These are phyloP conservation scores for Helarctos malayanus DNA, from an alignment of 2,797 vertebrate species.

Conservation along the genomic window DNA sequence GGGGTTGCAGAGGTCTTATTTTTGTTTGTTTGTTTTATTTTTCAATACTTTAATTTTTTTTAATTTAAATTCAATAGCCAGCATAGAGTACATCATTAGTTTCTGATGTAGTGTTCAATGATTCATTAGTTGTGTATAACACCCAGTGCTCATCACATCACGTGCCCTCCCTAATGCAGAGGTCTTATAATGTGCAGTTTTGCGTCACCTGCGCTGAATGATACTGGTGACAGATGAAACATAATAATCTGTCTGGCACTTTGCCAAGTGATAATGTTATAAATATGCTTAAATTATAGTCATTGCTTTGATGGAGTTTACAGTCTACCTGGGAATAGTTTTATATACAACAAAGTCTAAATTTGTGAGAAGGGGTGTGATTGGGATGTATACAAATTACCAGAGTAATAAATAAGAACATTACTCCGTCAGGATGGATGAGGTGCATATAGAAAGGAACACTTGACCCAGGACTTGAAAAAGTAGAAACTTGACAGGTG, in stretches of 20 bases:
- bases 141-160: background rate
- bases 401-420: background rate
- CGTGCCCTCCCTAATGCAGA: background rate
- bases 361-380: background rate
- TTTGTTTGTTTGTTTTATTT: background rate
- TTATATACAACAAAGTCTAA: background rate
- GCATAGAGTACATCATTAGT: background rate
- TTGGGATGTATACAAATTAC: background rate
- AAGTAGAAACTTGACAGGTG: background rate
- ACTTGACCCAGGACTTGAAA: background rate
- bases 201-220: background rate
- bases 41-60: background rate
- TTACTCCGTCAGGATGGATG: background rate
- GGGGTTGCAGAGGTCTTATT: background rate
- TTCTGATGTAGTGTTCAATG: background rate
- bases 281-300: background rate
- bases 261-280: background rate
- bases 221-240: background rate
- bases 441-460: background rate
- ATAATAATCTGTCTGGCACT: background rate
- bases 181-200: background rate
- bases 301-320: background rate
- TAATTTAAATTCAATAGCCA: background rate
- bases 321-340: background rate
- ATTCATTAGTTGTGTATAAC: background rate